A percentile compares a stretch with the other conserved stretches of the same genome.
phyloP scores from a whole-genome alignment of 2,113 vertebrate genomes.

The Laterallus jamaicensis region DNA sequence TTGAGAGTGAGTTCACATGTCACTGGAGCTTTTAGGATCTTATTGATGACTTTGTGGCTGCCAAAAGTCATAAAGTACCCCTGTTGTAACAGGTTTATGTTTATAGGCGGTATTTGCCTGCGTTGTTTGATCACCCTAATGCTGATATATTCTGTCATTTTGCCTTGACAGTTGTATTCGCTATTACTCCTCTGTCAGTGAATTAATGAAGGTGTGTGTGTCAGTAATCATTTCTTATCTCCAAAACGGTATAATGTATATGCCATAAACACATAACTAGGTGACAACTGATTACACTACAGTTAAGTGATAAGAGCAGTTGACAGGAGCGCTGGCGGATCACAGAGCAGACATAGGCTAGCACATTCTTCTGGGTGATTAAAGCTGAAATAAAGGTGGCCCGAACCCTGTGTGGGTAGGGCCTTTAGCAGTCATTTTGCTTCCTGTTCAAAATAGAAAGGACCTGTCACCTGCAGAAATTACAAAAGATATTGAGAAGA shows the following conservation, averaged over 20 bases:
- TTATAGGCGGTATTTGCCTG: constrained; percentile 25
- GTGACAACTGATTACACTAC: constrained; percentile 24
- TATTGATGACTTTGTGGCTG: constrained; percentile 55
- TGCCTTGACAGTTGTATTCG: constrained; percentile 1
- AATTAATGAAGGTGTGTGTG: constrained; percentile 44
- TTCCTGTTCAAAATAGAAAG: not conserved
- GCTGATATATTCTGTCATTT: constrained; percentile 45
- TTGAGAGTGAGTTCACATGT: constrained; percentile 55
- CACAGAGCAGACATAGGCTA: not conserved
- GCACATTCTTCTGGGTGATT: not conserved
- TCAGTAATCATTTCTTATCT: constrained; percentile 44
- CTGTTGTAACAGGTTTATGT: constrained; percentile 56
- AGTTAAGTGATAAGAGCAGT: not conserved
- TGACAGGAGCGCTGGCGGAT: not conserved
- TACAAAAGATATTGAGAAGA: fast-evolving
- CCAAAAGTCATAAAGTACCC: constrained; percentile 32
- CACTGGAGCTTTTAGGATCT: constrained; percentile 56
- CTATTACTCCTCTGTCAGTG: not conserved
- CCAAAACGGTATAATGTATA: not conserved
- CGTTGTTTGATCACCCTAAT: constrained; percentile 10
- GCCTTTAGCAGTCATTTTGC: not conserved
- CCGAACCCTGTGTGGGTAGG: not conserved
- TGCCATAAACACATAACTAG: constrained; percentile 1
- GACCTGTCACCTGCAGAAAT: not conserved
- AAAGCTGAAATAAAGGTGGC: not conserved